Conservation (phyloP, 64 coral and sea anemone genomes). For the Actinia equina region DNA sequence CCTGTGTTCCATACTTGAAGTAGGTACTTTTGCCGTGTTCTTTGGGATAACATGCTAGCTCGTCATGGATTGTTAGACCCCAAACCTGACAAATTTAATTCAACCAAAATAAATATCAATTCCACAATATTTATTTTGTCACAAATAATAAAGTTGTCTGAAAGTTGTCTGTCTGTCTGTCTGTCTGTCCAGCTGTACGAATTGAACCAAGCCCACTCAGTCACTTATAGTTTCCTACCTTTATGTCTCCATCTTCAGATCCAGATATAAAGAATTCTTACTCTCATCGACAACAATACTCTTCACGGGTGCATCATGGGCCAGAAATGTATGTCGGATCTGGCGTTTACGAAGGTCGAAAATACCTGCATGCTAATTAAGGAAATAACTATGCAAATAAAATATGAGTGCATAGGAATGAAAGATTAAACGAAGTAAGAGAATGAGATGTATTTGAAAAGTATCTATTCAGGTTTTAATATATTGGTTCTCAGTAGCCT, state of each 20-base stretch:
- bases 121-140: too few species aligned
- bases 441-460: too few species aligned
- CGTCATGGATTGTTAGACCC: conserved; percentile 83
- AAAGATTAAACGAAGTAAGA: too few species aligned
- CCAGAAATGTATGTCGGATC: conserved; percentile 86
- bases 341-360: conserved; percentile 87
- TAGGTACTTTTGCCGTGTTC: conserved; percentile 91
- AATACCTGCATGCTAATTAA: conserved; percentile 64
- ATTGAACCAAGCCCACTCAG: not conserved
- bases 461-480: too few species aligned
- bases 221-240: conserved; percentile 29
- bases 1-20: conserved; percentile 93
- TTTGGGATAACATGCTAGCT: conserved; percentile 69
- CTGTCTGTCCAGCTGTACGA: not conserved
- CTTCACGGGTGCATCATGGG: conserved; percentile 94
- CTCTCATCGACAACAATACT: conserved; percentile 91
- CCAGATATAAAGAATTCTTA: conserved; percentile 93
- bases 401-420: not conserved
- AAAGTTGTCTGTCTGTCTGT: not conserved
- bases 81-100: conserved; percentile 60
- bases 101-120: not conserved
- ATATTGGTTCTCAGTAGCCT: too few species aligned
- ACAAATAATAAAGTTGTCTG: too few species aligned
- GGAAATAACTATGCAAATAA: not conserved
- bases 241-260: conserved; percentile 97